Conservation (phyloP, 2,888 invertebrate genomes). For the Autographa pulchrina region DNA sequence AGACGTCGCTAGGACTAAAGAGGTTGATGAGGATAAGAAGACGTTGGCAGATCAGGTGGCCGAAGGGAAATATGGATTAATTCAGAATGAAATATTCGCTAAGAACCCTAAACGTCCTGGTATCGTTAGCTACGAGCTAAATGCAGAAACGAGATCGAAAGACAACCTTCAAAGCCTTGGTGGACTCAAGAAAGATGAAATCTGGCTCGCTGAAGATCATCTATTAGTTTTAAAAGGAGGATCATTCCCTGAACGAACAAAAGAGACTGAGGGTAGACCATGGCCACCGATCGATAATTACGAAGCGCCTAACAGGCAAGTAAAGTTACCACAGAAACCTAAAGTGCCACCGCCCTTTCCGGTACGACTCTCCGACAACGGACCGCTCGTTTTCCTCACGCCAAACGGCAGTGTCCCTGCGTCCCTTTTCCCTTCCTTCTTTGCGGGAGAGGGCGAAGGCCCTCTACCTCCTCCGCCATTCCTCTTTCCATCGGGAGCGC, state of each 20-base stretch:
- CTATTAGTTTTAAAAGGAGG: constrained; percentile 95
- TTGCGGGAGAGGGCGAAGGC: constrained; percentile 90
- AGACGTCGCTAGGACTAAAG: constrained; percentile 81
- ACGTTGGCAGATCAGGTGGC: constrained; percentile 96
- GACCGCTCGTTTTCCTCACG: constrained; percentile 96
- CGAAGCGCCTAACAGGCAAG: constrained; percentile 94
- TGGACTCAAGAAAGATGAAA: constrained; percentile 95
- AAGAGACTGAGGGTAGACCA: constrained; percentile 82
- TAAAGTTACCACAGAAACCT: constrained; percentile 95
- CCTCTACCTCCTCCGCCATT: constrained; percentile 87
- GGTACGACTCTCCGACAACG: constrained; percentile 95
- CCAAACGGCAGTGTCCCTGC: constrained; percentile 93
- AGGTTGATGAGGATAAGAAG: constrained; percentile 93
- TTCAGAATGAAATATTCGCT: constrained; percentile 95
- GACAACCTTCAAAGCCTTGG: constrained; percentile 95
- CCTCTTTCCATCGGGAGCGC: constrained; percentile 90
- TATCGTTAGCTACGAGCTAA: constrained; percentile 94
- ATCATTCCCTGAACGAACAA: constrained; percentile 89
- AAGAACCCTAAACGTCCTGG: constrained; percentile 93
- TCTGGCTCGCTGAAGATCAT: constrained; percentile 97
- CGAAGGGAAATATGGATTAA: constrained; percentile 96
- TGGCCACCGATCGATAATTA: constrained; percentile 97
- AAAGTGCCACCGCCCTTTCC: constrained; percentile 98
- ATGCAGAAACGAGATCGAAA: constrained; percentile 93
- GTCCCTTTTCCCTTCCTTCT: constrained; percentile 91